These are phyloP conservation scores for Drosophila phalerata DNA, from an alignment of 2,888 invertebrate species.

Conservation along the genomic window DNA sequence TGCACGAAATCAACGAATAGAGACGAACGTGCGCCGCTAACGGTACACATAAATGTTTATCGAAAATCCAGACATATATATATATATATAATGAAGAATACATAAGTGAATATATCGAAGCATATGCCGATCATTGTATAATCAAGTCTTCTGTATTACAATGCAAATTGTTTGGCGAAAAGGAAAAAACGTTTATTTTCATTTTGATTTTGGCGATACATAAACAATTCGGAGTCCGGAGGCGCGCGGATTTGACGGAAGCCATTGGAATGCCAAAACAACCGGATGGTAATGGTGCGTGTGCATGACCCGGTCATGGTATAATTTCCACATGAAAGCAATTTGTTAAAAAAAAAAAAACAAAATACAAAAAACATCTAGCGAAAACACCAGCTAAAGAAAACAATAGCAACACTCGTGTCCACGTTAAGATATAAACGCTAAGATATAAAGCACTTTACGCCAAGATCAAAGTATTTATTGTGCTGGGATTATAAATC, in stretches of 20 bases:
- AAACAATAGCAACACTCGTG: conserved; percentile 4
- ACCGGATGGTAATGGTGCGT: conserved; percentile 62
- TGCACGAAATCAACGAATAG: conserved; percentile 37
- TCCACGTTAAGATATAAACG: conserved; percentile 49
- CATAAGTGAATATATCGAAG: conserved; percentile 23
- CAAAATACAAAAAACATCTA: conserved; percentile 14
- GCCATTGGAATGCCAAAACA: conserved; percentile 60
- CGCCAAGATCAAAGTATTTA: conserved; percentile 69
- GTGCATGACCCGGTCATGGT: conserved; percentile 43
- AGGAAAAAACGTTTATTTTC: conserved; percentile 64
- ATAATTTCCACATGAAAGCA: conserved; percentile 53
- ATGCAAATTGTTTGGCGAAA: conserved; percentile 63
- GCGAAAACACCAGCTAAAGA: conserved; percentile 5
- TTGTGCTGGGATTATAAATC: conserved; percentile 55
- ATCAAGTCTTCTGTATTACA: conserved; percentile 38
- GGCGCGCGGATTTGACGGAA: conserved; percentile 72
- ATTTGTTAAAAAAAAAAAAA: conserved; percentile 35
- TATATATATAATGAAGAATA: conserved; percentile 6
- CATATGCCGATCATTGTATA: conserved; percentile 20
- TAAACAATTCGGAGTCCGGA: conserved; percentile 63
- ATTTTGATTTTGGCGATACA: conserved; percentile 67
- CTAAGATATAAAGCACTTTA: conserved; percentile 64
- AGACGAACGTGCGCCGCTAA: conserved; percentile 34
- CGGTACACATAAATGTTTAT: conserved; percentile 6
- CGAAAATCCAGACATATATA: not conserved